Base-by-base conservation (phyloP, 2,797 vertebrate genomes). In the Ceryle rudis region DNA sequence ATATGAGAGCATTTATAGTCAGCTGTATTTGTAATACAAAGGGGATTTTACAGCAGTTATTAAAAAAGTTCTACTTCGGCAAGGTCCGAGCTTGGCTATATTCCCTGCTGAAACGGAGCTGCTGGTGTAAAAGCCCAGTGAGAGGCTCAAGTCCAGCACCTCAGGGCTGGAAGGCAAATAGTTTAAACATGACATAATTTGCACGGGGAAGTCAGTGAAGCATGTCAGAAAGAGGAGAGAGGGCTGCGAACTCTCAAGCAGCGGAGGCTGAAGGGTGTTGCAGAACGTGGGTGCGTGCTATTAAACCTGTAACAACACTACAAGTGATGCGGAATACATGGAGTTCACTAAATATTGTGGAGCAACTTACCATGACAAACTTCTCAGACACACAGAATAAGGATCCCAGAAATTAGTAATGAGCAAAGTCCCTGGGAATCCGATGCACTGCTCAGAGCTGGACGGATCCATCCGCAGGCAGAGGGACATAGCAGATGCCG, bases 121-220 rank as follows among this genome's bases (percentile, higher is more conserved):
- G 95, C 96, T 96, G 96, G 94, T 96, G 89, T 89, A 65, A 64
- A 65, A 91, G 93, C 95, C 89, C 92, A 78, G 52, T 58, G 84
- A 96, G 84, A 89, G 91, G 91, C 89, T 88, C 80, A 25, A 91
- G 86, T 82, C 93, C 94, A 95, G 94, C 95, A 96, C 70, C 87
- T 94, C 91, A 15, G 17, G 75, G 92, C 94, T 94, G 91, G 92
- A 96, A 97, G 95, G 95, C 95, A 96, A 93, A 96, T 93, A 96
- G 92, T 92, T 96, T 77, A 83, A 92, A 95, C 1, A 20, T 95
- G 94, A 95, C 81, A 74, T 92, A 81, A 80, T 82, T 89, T 77
- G 95, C 86, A 92, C 0, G 19, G 79, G 89, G 81, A 83, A 89
- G 82, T 67, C 74, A 67, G 94, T 91, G 94, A 93, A 97, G 89